Conservation (phyloP, 2,113 vertebrate genomes). For the Amazona vittata region DNA sequence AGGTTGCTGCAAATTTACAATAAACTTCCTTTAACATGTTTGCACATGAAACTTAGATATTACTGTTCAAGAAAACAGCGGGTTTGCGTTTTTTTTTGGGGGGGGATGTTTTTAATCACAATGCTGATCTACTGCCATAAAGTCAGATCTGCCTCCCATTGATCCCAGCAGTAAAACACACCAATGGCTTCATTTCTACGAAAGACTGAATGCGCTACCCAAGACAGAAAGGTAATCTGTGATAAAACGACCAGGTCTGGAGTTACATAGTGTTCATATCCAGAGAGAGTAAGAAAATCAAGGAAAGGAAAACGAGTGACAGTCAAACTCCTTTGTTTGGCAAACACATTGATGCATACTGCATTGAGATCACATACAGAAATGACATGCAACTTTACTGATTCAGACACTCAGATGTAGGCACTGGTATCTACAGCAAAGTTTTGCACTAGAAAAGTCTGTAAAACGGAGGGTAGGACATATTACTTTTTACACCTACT, state of each 20-base stretch:
- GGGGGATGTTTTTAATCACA: not conserved
- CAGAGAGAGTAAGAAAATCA: not conserved
- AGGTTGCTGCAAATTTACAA: not conserved
- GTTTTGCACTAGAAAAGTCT: not conserved
- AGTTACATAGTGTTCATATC: not conserved
- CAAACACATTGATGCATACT: not conserved
- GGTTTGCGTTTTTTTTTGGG: not conserved
- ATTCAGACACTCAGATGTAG: not conserved
- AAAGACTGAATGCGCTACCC: not conserved
- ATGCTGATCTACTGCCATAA: not conserved
- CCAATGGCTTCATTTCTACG: not conserved
- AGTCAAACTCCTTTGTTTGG: not conserved
- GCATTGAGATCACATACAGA: not conserved
- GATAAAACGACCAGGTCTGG: not conserved
- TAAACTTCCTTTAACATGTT: not conserved
- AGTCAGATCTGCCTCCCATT: not conserved
- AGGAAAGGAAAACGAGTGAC: not conserved
- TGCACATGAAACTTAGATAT: not conserved
- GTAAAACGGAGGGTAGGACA: not conserved
- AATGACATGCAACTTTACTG: not conserved
- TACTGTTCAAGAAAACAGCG: not conserved
- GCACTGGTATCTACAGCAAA: not conserved
- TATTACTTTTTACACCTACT: not conserved
- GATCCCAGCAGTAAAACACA: not conserved
- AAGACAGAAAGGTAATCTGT: not conserved